Evolutionary conservation across 2,888 invertebrate genomes (phyloP), one percentile per base, ranked within the genome.

Genomic region (Callyntrura sp.): DNA sequence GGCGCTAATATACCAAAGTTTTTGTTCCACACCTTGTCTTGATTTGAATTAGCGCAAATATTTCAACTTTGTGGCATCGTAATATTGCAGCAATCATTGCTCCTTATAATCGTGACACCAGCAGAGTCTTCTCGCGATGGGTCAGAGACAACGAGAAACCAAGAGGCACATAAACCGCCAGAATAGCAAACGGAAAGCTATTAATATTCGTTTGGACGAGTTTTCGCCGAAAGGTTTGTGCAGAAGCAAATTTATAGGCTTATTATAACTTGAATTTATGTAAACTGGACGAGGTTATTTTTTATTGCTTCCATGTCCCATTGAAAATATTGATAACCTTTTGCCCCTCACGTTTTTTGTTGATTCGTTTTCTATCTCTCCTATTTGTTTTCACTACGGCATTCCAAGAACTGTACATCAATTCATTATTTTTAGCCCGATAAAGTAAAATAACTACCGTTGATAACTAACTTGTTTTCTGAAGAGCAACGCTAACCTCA

Each of bases 361-460:
- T 76, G 76, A 76, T 76, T 76, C 76, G 51, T 76, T 76, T 76
- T 73, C n/a, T 73, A 73, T 73, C 76, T 14, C 51, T 12, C 76
- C 0, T 17, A 14, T 76, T 76, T 51, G 23, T 51, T 76, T 28
- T n/a, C 28, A 11, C 20, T 17, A 73, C 4, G 14, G n/a, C 14
- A 76, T 51, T 25, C 17, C 12, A 6, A 25, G 1, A 51, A 51
- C 25, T 14, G 5, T 20, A 14, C 51, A 14, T 23, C 48, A 73
- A 48, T 20, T 73, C 73, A 73, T 73, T 23, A 73, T 17, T 73
- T 73, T 14, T 48, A 17, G 35, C 6, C 35, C n/a, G 73, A 73
- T 73, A 73, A 73, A 48, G 9, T 9, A 23, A 51, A 51, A 51
- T 68, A 43, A 76, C 25, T 0, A 45, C 25, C 23, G 48, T 28